Conservation (phyloP, 2,888 invertebrate genomes). For the Orgyia antiqua region DNA sequence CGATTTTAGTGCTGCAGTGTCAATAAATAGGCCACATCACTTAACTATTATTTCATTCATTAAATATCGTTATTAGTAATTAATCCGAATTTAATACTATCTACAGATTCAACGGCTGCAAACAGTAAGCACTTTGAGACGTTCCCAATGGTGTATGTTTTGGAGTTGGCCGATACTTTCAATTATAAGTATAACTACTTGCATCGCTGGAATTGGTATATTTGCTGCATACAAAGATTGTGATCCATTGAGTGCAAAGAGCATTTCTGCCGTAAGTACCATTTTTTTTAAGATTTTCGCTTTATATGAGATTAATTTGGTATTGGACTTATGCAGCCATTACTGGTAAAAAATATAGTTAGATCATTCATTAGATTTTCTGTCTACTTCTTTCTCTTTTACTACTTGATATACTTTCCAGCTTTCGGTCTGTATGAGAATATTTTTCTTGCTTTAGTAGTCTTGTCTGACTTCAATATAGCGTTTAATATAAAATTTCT, state of each 20-base stretch:
- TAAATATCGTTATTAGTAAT: too few species aligned
- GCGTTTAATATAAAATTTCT: too few species aligned
- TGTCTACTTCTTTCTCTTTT: too few species aligned
- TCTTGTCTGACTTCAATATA: too few species aligned
- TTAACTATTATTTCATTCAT: too few species aligned
- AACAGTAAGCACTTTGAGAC: constrained; percentile 83
- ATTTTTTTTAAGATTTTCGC: not conserved
- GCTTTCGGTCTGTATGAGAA: too few species aligned
- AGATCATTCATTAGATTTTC: too few species aligned
- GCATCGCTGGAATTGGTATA: constrained; percentile 88
- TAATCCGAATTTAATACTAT: not conserved
- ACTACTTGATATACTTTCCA: too few species aligned
- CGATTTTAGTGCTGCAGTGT: too few species aligned
- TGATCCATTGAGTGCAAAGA: constrained; percentile 83
- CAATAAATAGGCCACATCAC: too few species aligned
- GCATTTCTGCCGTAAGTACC: constrained; percentile 78
- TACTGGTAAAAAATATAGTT: too few species aligned
- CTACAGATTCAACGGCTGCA: constrained; percentile 83
- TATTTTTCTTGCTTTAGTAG: too few species aligned
- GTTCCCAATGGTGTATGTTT: constrained; percentile 86
- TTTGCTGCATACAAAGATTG: constrained; percentile 90
- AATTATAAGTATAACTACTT: constrained; percentile 84
- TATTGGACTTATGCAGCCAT: not conserved
- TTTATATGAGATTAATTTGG: not conserved
- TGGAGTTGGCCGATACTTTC: constrained; percentile 89